Evolutionary conservation across 2,888 invertebrate species (phyloP).

Genomic region (Oligia fasciuncula): DNA sequence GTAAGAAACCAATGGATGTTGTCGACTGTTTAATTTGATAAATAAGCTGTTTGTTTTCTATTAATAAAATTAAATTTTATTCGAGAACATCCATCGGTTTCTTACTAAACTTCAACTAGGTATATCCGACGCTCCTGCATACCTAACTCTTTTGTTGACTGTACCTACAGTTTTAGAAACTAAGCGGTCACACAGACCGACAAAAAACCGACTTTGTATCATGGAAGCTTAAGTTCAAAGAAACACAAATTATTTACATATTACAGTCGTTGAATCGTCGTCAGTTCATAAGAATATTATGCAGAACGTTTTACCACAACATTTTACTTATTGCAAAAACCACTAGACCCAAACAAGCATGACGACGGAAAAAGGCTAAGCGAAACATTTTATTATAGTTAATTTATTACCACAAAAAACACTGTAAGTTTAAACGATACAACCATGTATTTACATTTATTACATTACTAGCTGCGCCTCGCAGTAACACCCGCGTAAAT

Average conservation of each 20-base stretch:
- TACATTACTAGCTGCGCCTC: not conserved
- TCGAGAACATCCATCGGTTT: too few relatives aligned
- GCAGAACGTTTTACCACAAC: constrained; percentile 21
- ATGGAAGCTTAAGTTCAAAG: not conserved
- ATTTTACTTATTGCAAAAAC: constrained; percentile 49
- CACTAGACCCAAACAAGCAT: constrained; percentile 40
- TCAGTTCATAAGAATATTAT: constrained; percentile 25
- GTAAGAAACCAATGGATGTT: too few relatives aligned
- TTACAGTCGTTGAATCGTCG: not conserved
- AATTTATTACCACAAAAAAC: constrained; percentile 38
- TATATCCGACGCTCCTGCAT: too few relatives aligned
- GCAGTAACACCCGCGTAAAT: too few relatives aligned
- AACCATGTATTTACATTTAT: constrained; percentile 35
- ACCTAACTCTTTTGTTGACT: too few relatives aligned
- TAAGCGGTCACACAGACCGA: not conserved
- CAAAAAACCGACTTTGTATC: not conserved
- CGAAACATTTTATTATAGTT: constrained; percentile 46
- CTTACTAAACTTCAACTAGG: too few relatives aligned
- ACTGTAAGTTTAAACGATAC: constrained; percentile 35
- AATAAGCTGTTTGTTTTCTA: too few relatives aligned
- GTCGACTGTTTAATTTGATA: too few relatives aligned
- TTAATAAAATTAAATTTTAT: too few relatives aligned
- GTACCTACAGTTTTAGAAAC: not conserved
- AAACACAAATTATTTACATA: constrained; percentile 21
- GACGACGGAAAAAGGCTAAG: constrained; percentile 29